Conservation (phyloP, 2,113 vertebrate genomes). For the Platichthys flesus region DNA sequence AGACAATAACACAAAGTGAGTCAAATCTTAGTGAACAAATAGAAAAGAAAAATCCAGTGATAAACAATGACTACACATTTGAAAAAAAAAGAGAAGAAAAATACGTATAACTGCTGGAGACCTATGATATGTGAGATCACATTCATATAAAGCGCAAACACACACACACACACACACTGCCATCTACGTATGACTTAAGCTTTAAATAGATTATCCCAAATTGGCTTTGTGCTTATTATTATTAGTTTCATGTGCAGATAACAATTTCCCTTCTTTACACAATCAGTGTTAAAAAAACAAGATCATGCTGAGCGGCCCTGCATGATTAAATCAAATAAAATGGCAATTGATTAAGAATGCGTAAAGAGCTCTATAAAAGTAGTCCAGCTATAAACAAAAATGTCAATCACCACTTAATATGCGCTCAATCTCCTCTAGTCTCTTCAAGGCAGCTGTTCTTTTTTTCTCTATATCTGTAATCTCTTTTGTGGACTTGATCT, state of each 20-base stretch:
- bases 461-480: constrained; percentile 97
- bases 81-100: constrained; percentile 31
- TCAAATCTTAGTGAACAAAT: constrained; percentile 41
- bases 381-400: constrained; percentile 13
- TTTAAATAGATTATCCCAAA: constrained; percentile 48
- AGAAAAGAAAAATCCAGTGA: constrained; percentile 71
- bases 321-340: constrained; percentile 38
- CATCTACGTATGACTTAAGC: constrained; percentile 5
- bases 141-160: constrained; percentile 21
- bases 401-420: constrained; percentile 94
- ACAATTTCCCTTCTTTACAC: constrained; percentile 55
- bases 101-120: constrained; percentile 23
- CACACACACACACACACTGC: constrained; percentile 2
- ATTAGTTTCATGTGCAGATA: constrained; percentile 27
- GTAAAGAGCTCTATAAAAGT: constrained; percentile 5
- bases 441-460: constrained; percentile 94
- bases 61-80: constrained; percentile 60
- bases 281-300: constrained; percentile 49
- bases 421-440: constrained; percentile 98
- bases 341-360: constrained; percentile 30
- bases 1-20: constrained; percentile 62
- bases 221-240: constrained; percentile 63
- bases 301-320: neutral
- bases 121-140: constrained; percentile 38
- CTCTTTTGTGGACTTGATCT: constrained; percentile 90